These are phyloP conservation scores for Erethizon dorsatum DNA, from an alignment of 2,797 vertebrate genomes.

Conservation along the genomic window DNA sequence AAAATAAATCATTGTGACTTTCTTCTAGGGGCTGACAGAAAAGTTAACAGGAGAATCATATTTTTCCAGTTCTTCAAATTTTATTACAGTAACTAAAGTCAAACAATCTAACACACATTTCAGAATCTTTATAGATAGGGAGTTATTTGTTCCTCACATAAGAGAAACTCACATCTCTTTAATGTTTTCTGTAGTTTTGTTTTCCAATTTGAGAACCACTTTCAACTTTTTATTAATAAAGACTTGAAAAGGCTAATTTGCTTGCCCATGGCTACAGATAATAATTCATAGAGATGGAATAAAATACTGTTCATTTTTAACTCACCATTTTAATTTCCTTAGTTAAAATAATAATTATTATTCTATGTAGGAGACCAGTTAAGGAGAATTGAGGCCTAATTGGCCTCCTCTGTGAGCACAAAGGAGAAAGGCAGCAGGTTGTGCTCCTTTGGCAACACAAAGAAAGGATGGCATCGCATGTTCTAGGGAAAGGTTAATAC, in stretches of 20 bases:
- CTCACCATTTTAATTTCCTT: background rate
- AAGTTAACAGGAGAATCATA: background rate
- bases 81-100: constrained; percentile 24
- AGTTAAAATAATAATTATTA: constrained; percentile 16
- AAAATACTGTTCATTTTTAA: background rate
- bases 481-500: background rate
- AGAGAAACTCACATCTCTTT: constrained; percentile 49
- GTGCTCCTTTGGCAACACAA: background rate
- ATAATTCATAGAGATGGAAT: constrained; percentile 28
- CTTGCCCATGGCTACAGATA: background rate
- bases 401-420: background rate
- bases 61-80: constrained; percentile 45
- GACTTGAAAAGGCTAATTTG: background rate
- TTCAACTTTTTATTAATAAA: constrained; percentile 68
- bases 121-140: constrained; percentile 30
- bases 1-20: constrained; percentile 30
- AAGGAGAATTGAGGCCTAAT: background rate
- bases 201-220: background rate
- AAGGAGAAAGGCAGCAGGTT: background rate
- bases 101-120: constrained; percentile 62
- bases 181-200: background rate
- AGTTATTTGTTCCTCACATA: constrained; percentile 30
- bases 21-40: background rate
- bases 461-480: background rate
- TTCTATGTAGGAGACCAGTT: background rate